phyloP scores from a whole-genome alignment of 2,113 vertebrate genomes.

The Thunnus thynnus region DNA sequence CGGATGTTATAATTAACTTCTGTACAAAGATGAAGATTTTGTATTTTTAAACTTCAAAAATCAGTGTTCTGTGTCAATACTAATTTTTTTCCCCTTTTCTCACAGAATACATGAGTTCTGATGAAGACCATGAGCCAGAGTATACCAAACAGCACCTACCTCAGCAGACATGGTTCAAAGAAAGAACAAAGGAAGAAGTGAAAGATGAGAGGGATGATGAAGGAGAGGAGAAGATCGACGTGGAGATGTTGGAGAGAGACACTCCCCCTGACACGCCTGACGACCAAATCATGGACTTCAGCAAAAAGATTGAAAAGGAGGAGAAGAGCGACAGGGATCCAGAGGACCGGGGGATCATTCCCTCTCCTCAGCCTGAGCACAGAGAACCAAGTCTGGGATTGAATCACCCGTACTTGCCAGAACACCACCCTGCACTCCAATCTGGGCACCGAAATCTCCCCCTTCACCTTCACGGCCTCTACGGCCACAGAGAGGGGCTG shows the following conservation, averaged over 20 bases:
- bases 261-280: slow-evolving; percentile 82
- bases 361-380: slow-evolving; percentile 42
- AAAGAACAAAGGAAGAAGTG: slow-evolving; percentile 55
- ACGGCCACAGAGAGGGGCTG: slow-evolving; percentile 77
- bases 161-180: slow-evolving; percentile 53
- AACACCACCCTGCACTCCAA: slow-evolving; percentile 23
- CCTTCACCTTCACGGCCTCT: slow-evolving; percentile 76
- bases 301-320: slow-evolving; percentile 69
- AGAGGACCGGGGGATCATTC: slow-evolving; percentile 22
- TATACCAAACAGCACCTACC: slow-evolving; percentile 68
- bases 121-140: slow-evolving; percentile 52
- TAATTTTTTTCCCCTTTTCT: background rate
- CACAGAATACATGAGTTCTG: slow-evolving; percentile 61
- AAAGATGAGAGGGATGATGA: slow-evolving; percentile 71
- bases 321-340: slow-evolving; percentile 10
- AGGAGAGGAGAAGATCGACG: slow-evolving; percentile 75
- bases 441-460: slow-evolving; percentile 64
- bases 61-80: background rate
- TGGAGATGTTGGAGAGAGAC: slow-evolving; percentile 81
- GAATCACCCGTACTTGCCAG: slow-evolving; percentile 1
- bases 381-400: slow-evolving; percentile 52
- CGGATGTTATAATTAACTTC: background rate
- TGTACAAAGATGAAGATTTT: background rate
- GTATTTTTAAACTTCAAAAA: too few species aligned
- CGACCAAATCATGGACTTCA: slow-evolving; percentile 81